phyloP scores from a whole-genome alignment of 2,797 vertebrate genomes.

The Nothura maculosa region DNA sequence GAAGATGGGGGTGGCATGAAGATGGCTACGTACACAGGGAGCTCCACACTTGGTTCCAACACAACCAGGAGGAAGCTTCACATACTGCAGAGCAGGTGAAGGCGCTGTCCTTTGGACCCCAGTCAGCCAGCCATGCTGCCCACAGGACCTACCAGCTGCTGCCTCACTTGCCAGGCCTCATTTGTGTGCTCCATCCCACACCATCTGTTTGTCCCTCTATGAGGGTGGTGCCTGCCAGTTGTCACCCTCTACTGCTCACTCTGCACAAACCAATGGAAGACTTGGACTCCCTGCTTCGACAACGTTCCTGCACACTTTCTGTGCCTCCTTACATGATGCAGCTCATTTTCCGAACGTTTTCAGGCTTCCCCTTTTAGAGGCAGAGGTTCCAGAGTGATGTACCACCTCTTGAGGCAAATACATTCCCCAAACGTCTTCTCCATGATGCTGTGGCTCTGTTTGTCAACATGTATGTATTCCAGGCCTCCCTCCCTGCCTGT shows the following conservation, averaged over 20 bases:
- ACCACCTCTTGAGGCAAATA: neutral
- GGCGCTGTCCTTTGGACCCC: neutral
- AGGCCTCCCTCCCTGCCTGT: neutral
- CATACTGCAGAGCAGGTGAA: conserved; percentile 21
- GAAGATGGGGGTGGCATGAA: neutral
- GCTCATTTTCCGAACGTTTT: neutral
- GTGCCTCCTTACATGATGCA: neutral
- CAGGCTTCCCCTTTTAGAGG: neutral
- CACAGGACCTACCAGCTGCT: conserved; percentile 2
- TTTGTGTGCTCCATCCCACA: neutral
- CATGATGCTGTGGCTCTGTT: neutral
- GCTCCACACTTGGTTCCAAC: neutral
- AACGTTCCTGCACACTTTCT: neutral
- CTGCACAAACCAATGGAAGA: neutral
- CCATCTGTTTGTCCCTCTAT: neutral
- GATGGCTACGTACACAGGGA: neutral
- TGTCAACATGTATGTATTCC: neutral
- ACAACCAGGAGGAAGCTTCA: neutral
- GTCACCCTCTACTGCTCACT: neutral
- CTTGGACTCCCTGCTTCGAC: neutral
- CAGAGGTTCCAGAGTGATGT: fast-evolving
- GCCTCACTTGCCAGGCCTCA: neutral
- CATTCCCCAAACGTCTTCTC: neutral
- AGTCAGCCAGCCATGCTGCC: neutral
- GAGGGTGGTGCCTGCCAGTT: neutral